Base-by-base conservation (phyloP, 1,140 invertebrate genomes). In the Lethrus apterus region DNA sequence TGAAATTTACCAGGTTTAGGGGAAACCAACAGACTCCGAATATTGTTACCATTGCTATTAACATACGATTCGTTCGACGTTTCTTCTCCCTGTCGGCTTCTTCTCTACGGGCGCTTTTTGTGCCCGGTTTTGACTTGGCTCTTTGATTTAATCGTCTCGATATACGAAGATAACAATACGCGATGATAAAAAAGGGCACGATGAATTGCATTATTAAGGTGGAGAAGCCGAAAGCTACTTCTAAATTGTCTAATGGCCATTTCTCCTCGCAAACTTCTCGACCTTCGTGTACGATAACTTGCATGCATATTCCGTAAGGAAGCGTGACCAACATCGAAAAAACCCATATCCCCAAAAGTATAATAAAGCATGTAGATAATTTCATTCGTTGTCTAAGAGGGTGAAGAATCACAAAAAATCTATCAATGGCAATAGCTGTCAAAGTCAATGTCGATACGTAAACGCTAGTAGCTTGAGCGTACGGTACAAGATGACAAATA, bases 11-110 rank as follows among this genome's bases (percentile, higher is more conserved):
- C 34, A 89, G 63, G 65, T 96, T 97, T n/a, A 97, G 70, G 2
- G 93, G 93, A 53, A 97, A 71, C 94, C 94, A 98, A 18, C 87
- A 95, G 0, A 87, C 73, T 0, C 89, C 89, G 67, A 98, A 98
- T 32, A 96, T 89, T 0, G 81, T 76, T 0, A 97, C 93, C 92
- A 98, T 98, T 0, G 89, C 84, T 50, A 97, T 93, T 10, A 98
- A 72, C 94, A 98, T 98, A 51, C 87, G 77, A 52, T 89, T 85
- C n/a, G 90, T 92, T 32, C 85, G 71, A 52, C 77, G 77, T 49
- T 82, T 84, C 41, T 76, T 68, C 57, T 83, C 77, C 36, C 83
- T 70, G 49, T 89, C 81, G 15, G 77, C 70, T 62, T 89, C 81
- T 70, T 92, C 82, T 54, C 81, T 75, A 42, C 79, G 74, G 14